A percentile compares a stretch with the other conserved stretches of the same genome.
phyloP scores from a whole-genome alignment of 2,797 vertebrate species.

The Synaphobranchus kaupii region DNA sequence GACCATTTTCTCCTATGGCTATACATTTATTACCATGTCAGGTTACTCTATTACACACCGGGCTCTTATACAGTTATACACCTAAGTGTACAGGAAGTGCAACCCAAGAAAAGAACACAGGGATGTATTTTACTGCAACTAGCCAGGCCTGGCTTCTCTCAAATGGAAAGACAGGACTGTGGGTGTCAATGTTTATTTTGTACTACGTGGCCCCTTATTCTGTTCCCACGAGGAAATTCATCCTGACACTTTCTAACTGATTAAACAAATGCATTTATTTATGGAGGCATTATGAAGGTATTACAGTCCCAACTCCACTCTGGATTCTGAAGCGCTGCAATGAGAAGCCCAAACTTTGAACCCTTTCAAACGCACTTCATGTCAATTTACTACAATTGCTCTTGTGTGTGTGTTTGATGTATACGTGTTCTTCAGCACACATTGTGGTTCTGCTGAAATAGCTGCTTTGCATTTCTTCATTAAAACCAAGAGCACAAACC shows the following conservation, averaged over 20 bases:
- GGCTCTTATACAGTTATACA: conserved; percentile 43
- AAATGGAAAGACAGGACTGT: conserved; percentile 30
- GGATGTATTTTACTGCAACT: conserved; percentile 37
- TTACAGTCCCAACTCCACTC: background rate
- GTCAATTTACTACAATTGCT: background rate
- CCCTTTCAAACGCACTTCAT: background rate
- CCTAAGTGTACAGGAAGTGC: conserved; percentile 44
- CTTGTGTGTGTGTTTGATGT: conserved; percentile 1
- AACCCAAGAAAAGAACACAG: conserved; percentile 38
- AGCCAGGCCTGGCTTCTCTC: conserved; percentile 39
- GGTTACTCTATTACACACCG: conserved; percentile 36
- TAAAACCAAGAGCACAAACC: conserved; percentile 52
- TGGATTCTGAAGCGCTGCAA: background rate
- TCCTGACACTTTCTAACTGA: conserved; percentile 45
- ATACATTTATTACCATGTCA: conserved; percentile 47
- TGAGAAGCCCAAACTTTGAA: background rate
- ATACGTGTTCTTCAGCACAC: conserved; percentile 4
- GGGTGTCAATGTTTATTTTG: conserved; percentile 27
- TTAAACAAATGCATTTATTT: conserved; percentile 36
- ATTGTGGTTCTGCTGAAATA: conserved; percentile 35
- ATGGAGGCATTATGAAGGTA: conserved; percentile 12
- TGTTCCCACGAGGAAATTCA: conserved; percentile 38
- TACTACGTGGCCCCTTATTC: conserved; percentile 19
- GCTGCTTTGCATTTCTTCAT: conserved; percentile 50
- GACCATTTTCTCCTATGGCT: conserved; percentile 26